Evolutionary conservation across 1,140 invertebrate species (phyloP), one percentile per base, ranked within the genome.

Genomic region (Ceratoteleas bidentatus): DNA sequence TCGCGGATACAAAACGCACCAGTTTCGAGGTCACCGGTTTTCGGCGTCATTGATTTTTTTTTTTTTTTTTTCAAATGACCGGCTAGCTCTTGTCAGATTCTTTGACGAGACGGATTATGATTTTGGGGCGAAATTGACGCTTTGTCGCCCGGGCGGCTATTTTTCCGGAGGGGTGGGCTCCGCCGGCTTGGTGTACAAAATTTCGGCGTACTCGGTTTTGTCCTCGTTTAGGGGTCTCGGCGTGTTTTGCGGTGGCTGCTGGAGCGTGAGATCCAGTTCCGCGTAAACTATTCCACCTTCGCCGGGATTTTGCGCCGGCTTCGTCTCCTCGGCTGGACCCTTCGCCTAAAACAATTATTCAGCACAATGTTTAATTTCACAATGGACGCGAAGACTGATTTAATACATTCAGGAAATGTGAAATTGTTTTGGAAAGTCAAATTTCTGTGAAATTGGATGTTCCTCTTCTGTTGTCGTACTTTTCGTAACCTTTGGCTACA

Each of bases 201-300:
- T 93, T 77, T 93, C 92, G 0, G 92, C 92, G 33, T 93, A 93
- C 47, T 93, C 92, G 0, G 92, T 93, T 82, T 92, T 92, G 6
- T 91, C 90, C 7, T 93, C 92, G 61, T 89, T 92, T 6, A 90
- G 33, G 14, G 87, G 85, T 49, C 89, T 86, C 0, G 91, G 87
- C 0, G 86, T 53, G 6, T 86, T 86, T 49, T 88, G 87, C 6
- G 89, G 85, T 34, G 88, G 88, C n/a, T 88, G 86, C 11, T 89
- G 88, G n/a, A 88, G 87, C 9, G 87, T 89, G 16, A 93, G 83
- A 77, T 93, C 92, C 43, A 93, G 83, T 84, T 93, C 92, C 0
- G 92, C 92, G 62, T 93, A 93, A 49, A 93, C 92, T 64, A 93
- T 88, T 62, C 90, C 92, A 32, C 90, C 88, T 58, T 91, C 90